Base-by-base conservation (phyloP, 2,113 vertebrate species). In the Podarcis muralis region DNA sequence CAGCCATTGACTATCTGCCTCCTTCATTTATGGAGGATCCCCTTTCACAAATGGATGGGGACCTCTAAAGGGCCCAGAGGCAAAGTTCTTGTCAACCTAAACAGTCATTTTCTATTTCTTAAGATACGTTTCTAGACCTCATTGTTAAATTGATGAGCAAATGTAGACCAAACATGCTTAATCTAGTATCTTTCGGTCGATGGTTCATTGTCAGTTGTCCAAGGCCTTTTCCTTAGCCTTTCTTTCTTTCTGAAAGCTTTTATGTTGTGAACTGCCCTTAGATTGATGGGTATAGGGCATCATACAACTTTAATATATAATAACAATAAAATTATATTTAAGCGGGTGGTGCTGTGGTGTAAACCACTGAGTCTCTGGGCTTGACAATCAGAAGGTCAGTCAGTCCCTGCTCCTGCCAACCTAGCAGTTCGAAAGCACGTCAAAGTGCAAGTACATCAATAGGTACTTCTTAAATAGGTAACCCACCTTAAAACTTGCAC, bases 1-100 rank as follows among this genome's bases (percentile, higher is more conserved):
- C 92, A 89, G 79, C 37, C 76, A 81, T 90, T 94, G 87, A 88
- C 91, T 92, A 74, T 76, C 91, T 94, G 8, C 85, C 81, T 57
- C 76, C 48, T 93, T 90, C 94, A 13, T 89, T 95, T 94, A 89
- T 68, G 18, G 35, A 81, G 22, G 9, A 37, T 25, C 86, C 91
- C 13, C 27, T 87, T 71, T 89, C 1, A 2, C 22, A 0, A 81
- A 68, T 32, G 4, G 3, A 4, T 35, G 40, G 37, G 1, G 32
- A 13, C 1, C 18, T 88, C 85, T 57, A 53, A 43, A 53, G 53
- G 23, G 77, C 27, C 20, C 18, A 8, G 15, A 35, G 23, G 2
- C 18, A 62, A 16, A 32, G 18, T 75, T 75, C 6, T 75, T 18
- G 5, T 75, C n/a, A 75, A 32, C 74, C 35, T 35, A 74, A 32